Evolutionary conservation across 2,888 invertebrate genomes (phyloP).

Genomic region (Eretmocerus hayati): DNA sequence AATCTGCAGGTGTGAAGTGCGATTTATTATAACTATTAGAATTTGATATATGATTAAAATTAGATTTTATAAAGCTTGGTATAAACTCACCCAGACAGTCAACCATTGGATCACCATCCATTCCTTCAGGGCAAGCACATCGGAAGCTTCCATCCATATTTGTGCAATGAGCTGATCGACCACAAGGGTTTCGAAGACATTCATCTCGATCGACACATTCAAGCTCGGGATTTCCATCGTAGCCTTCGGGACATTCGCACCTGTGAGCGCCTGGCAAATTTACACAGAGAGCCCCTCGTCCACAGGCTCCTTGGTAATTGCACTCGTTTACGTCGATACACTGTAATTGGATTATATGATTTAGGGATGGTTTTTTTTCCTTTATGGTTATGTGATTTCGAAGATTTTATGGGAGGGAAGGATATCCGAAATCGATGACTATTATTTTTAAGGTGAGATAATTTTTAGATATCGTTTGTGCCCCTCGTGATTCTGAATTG

Average conservation of each 20-base stretch:
- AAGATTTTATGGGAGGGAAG: too few relatives aligned
- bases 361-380: too few relatives aligned
- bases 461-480: too few relatives aligned
- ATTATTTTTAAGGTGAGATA: too few relatives aligned
- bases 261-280: slow-evolving; percentile 74
- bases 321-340: slow-evolving; percentile 85
- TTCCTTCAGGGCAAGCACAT: slow-evolving; percentile 78
- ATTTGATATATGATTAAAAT: too few relatives aligned
- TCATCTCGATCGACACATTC: slow-evolving; percentile 72
- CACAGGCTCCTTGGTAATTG: slow-evolving; percentile 64
- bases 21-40: too few relatives aligned
- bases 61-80: too few relatives aligned
- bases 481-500: too few relatives aligned
- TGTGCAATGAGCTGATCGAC: slow-evolving; percentile 70
- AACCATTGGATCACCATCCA: slow-evolving; percentile 68
- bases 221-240: slow-evolving; percentile 70
- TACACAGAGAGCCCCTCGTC: slow-evolving; percentile 69
- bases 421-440: too few relatives aligned
- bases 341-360: slow-evolving; percentile 39
- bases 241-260: slow-evolving; percentile 79
- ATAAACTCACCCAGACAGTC: slow-evolving; percentile 68
- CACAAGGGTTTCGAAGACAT: slow-evolving; percentile 62
- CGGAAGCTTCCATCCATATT: slow-evolving; percentile 73
- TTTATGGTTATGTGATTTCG: too few relatives aligned
- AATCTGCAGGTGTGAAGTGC: too few relatives aligned